phyloP scores from a whole-genome alignment of 2,113 vertebrate species.

The Typhlomys cinereus region DNA sequence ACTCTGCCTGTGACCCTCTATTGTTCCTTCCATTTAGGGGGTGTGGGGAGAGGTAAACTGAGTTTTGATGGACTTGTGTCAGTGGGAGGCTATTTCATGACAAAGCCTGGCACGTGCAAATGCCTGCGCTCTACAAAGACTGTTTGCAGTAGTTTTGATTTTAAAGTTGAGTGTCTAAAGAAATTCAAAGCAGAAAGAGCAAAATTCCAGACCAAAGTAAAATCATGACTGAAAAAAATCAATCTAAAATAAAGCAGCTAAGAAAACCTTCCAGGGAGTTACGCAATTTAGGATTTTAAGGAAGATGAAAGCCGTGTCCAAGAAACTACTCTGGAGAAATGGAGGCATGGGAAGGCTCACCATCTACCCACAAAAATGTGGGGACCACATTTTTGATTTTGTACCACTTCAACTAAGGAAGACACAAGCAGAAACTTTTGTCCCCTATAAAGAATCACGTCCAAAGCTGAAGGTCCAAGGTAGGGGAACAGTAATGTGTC shows the following conservation, averaged over 20 bases:
- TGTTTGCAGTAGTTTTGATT: conserved; percentile 62
- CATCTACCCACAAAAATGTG: conserved; percentile 25
- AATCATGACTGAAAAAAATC: conserved; percentile 71
- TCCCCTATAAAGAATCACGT: not conserved
- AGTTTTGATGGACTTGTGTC: not conserved
- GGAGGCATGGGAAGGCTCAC: conserved; percentile 53
- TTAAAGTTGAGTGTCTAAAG: conserved; percentile 58
- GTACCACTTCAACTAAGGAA: not conserved
- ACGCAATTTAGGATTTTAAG: conserved; percentile 64
- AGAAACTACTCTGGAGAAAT: conserved; percentile 37
- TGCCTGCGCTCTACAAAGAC: conserved; percentile 4
- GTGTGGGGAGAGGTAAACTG: not conserved
- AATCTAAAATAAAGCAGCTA: conserved; percentile 35
- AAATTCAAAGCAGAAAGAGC: conserved; percentile 68
- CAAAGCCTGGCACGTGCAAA: not conserved
- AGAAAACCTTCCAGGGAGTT: conserved; percentile 67
- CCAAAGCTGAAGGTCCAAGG: not conserved
- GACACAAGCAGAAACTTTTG: not conserved
- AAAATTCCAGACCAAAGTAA: conserved; percentile 67
- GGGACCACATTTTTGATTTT: not conserved
- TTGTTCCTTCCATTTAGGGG: not conserved
- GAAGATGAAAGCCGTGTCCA: conserved; percentile 58
- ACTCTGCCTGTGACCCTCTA: not conserved
- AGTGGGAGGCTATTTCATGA: not conserved
- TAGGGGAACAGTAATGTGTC: not conserved